Conservation (phyloP, 2,797 vertebrate species). For the Lacerta agilis region DNA sequence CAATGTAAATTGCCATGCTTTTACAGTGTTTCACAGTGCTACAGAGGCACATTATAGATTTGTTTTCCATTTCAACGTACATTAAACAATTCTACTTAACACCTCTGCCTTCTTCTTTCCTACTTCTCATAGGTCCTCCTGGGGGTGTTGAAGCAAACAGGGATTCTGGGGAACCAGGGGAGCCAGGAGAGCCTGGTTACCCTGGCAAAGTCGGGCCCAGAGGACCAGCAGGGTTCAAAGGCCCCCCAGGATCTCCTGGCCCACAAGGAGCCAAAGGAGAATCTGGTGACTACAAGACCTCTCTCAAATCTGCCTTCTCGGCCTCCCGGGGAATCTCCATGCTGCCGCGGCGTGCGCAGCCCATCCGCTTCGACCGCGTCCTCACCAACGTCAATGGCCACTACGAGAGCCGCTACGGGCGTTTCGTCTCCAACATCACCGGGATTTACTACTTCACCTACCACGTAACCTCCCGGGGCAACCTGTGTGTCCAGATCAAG, state of each 20-base stretch:
- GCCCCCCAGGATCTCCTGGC: slow-evolving; percentile 54
- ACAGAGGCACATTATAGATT: no score
- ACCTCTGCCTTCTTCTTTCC: not conserved
- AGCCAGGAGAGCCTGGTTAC: slow-evolving; percentile 64
- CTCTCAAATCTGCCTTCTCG: slow-evolving; percentile 75
- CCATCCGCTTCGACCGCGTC: slow-evolving; percentile 75
- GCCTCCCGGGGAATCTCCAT: slow-evolving; percentile 55
- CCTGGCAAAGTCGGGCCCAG: slow-evolving; percentile 82
- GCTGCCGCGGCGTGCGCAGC: slow-evolving; percentile 13
- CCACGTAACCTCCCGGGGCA: slow-evolving; percentile 76
- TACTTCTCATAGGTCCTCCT: slow-evolving; percentile 68
- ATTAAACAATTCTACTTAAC: not conserved
- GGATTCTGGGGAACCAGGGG: slow-evolving; percentile 78
- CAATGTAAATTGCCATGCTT: no score
- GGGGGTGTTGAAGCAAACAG: slow-evolving; percentile 57
- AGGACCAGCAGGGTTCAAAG: slow-evolving; percentile 68
- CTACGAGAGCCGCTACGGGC: slow-evolving; percentile 69
- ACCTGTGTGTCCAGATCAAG: slow-evolving; percentile 78
- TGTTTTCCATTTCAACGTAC: no score
- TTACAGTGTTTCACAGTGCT: no score
- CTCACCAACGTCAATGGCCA: slow-evolving; percentile 55
- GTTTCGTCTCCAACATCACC: slow-evolving; percentile 74
- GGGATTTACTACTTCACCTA: slow-evolving; percentile 87
- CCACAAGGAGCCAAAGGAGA: slow-evolving; percentile 68
- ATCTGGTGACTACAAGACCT: slow-evolving; percentile 62